Evolutionary conservation across 2,888 invertebrate genomes (phyloP).

Genomic region (Lasius fuliginosus): DNA sequence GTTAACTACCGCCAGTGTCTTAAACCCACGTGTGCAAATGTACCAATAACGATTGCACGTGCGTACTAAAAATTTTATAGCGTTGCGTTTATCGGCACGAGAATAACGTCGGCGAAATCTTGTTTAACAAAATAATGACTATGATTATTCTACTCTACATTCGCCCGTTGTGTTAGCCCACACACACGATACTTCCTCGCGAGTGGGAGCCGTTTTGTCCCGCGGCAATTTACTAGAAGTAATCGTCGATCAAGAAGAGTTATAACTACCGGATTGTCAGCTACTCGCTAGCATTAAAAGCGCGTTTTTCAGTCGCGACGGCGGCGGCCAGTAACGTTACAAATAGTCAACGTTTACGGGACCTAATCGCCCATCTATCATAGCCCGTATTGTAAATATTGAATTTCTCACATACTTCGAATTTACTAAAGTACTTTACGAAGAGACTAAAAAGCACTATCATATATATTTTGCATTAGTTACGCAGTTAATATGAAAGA

Average conservation of each 20-base stretch:
- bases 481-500: not conserved
- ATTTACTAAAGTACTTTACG: not conserved
- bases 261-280: constrained; percentile 67
- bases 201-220: constrained; percentile 25
- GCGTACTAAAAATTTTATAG: constrained; percentile 71
- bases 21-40: constrained; percentile 55
- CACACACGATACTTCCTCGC: constrained; percentile 37
- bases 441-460: not conserved
- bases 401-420: constrained; percentile 2
- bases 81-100: constrained; percentile 62
- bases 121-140: constrained; percentile 76
- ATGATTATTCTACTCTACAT: constrained; percentile 75
- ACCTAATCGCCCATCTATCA: constrained; percentile 35
- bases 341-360: constrained; percentile 27
- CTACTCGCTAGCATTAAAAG: constrained; percentile 58
- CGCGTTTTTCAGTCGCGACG: constrained; percentile 31
- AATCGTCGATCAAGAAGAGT: constrained; percentile 73
- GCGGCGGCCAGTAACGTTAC: not conserved
- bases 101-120: constrained; percentile 64
- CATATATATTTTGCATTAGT: not conserved
- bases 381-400: constrained; percentile 3
- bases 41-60: constrained; percentile 60
- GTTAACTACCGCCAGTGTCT: constrained; percentile 67
- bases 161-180: constrained; percentile 52
- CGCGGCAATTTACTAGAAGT: constrained; percentile 67